Evolutionary conservation across 2,797 vertebrate species (phyloP).

Genomic region (Thripadectes ignobilis): DNA sequence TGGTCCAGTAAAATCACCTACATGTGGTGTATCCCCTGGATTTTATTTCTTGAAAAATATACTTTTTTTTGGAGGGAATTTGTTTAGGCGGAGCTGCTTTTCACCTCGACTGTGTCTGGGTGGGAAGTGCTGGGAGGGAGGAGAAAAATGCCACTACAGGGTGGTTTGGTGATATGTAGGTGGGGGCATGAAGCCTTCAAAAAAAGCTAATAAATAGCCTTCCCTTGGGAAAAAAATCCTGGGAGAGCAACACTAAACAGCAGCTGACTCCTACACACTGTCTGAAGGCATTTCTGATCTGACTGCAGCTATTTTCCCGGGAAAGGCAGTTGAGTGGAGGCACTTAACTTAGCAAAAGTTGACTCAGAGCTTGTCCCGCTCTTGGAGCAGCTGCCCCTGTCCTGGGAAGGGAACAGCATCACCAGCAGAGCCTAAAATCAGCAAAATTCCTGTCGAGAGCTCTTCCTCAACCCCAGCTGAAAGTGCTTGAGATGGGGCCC

Average conservation of each 20-base stretch:
- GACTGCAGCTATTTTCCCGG: background rate
- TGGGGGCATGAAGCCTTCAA: background rate
- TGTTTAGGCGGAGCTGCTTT: background rate
- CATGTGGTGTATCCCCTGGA: background rate
- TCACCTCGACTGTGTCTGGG: accelerated
- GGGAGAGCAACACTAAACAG: background rate
- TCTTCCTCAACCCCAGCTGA: background rate
- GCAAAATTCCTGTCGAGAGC: background rate
- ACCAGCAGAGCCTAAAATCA: background rate
- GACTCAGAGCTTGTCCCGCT: background rate
- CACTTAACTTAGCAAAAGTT: background rate
- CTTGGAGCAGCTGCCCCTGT: background rate
- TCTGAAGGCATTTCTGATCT: background rate
- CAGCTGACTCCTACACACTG: background rate
- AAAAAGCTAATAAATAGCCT: background rate
- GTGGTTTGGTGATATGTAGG: background rate
- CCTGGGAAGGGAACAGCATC: background rate
- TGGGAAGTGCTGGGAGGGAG: background rate
- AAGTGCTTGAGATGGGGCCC: slow-evolving; percentile 12
- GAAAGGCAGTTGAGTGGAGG: background rate
- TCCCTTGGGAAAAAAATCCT: background rate
- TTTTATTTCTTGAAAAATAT: background rate
- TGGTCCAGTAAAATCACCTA: background rate
- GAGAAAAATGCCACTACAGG: background rate
- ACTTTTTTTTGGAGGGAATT: background rate